A percentile compares a stretch with the other conserved stretches of the same genome.
Evolutionary conservation across 2,113 vertebrate species (phyloP).

Genomic region (Varanus salvator): DNA sequence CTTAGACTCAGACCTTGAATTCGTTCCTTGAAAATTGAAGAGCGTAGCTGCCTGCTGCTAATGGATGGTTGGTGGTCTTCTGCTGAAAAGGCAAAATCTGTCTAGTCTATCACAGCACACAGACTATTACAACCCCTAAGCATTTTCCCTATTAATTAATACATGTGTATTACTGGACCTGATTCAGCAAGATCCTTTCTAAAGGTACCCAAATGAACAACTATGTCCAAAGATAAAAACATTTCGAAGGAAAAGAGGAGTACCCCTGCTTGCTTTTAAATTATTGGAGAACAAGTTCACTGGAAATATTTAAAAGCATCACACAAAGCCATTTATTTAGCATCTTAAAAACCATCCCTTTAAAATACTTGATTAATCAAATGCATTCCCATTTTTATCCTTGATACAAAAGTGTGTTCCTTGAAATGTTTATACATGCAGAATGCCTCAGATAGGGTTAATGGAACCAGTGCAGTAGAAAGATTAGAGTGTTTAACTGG

Average conservation of each 20-base stretch:
- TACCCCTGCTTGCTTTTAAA: neutral
- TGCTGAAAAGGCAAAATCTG: conserved; percentile 12
- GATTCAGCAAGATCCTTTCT: neutral
- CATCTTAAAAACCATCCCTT: neutral
- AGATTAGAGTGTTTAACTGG: no score
- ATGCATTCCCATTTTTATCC: neutral
- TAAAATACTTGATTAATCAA: neutral
- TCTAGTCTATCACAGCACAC: accelerated
- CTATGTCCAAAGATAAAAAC: neutral
- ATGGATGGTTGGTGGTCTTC: neutral
- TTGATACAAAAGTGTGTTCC: neutral
- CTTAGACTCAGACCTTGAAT: neutral
- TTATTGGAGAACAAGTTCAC: neutral
- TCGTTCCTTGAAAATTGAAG: neutral
- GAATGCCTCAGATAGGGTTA: neutral
- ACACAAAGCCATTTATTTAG: neutral
- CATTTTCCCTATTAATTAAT: neutral
- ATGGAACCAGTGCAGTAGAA: no score
- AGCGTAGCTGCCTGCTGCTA: neutral
- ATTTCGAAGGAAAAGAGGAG: conserved; percentile 6
- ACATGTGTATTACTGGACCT: neutral
- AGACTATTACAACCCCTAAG: neutral
- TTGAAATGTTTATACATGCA: neutral
- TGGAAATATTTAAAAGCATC: neutral
- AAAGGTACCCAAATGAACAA: neutral